Evolutionary conservation across 2,888 invertebrate genomes (phyloP), one percentile per base, ranked within the genome.

Genomic region (Pomacea canaliculata): DNA sequence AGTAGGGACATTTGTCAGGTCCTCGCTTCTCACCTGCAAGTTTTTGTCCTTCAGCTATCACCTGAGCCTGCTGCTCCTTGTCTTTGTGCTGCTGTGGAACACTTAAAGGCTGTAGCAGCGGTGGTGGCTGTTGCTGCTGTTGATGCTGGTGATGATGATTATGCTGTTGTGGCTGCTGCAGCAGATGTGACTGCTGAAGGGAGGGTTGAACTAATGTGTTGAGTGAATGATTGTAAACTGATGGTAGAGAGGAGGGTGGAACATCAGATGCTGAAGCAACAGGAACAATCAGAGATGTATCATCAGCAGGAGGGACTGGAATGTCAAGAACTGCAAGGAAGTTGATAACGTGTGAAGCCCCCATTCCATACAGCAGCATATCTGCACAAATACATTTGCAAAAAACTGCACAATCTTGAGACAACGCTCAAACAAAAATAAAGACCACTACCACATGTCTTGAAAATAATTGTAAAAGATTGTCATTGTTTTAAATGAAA

Each of bases 311-410:
- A 46, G 49, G 68, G 7, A 69, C 18, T n/a, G 69, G 74, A n/a
- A 74, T 59, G 46, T 74, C 69, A 68, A 74, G 23, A 10, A 62
- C 74, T 46, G 62, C 49, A 51, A 74, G 62, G 74, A 69, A 68
- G 74, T 63, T 69, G 27, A 74, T 19, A 23, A 74, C 51, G n/a
- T 62, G 67, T 59, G 67, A 67, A 7, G 74, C 69, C 60, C 68
- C 74, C 60, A 49, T 69, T 23, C 69, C 69, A 27, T 60, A 74
- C 63, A 74, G n/a, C 67, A 69, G 60, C 69, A 74, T 62, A n/a
- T 68, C 74, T 74, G 74, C 3, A 49, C 68, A 46, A 62, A 72
- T 27, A 56, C 51, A 56, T 56, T 56, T 16, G 51, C 4, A 56
- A 56, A 56, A 56, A 13, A 56, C 51, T 7, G 51, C 51, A 56